These are phyloP conservation scores for Myotis pilosus DNA, from an alignment of 2,797 vertebrate species.

Conservation along the genomic window DNA sequence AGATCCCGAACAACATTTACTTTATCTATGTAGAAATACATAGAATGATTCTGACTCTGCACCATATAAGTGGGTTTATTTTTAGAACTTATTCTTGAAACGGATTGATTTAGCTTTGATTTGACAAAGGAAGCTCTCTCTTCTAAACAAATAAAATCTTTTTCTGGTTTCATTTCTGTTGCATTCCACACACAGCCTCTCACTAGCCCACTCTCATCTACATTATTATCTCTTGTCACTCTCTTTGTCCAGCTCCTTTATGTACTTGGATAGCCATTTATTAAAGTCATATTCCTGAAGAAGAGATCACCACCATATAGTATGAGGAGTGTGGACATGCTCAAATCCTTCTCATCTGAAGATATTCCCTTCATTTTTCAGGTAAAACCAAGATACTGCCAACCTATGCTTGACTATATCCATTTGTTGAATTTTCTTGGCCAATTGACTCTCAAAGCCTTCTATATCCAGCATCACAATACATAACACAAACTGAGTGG, in stretches of 20 bases:
- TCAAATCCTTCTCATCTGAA: not conserved
- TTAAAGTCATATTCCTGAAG: not conserved
- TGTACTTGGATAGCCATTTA: not conserved
- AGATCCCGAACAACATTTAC: not conserved
- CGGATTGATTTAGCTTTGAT: not conserved
- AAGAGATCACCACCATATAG: not conserved
- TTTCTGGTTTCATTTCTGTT: not conserved
- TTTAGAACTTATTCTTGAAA: slow-evolving; percentile 34
- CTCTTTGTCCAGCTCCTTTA: not conserved
- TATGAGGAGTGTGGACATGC: not conserved
- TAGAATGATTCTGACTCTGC: not conserved
- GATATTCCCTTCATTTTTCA: not conserved
- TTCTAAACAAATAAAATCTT: not conserved
- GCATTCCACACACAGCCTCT: not conserved
- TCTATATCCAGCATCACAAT: not conserved
- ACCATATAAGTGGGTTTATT: not conserved
- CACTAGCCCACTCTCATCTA: not conserved
- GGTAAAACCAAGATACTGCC: not conserved
- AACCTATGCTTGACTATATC: not conserved
- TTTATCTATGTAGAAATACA: not conserved
- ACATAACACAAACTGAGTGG: not conserved
- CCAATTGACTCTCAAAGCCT: not conserved
- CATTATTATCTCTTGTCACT: not conserved
- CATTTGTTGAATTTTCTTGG: not conserved
- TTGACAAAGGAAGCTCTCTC: not conserved